Evolutionary conservation across 2,888 invertebrate genomes (phyloP).

Genomic region (Ectemnius lituratus): DNA sequence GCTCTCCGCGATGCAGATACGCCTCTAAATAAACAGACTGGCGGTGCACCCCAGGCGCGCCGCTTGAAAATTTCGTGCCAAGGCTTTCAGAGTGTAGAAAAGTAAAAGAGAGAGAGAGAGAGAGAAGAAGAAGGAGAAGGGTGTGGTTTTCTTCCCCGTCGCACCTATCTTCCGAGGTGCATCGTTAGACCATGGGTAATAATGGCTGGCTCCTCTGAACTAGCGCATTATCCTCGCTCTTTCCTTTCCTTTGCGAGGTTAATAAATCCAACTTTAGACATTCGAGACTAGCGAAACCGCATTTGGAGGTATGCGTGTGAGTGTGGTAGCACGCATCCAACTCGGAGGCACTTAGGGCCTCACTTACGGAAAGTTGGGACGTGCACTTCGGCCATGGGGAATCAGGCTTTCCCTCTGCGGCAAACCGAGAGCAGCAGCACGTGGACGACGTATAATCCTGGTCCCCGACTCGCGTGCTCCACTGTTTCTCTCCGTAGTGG

Average conservation of each 20-base stretch:
- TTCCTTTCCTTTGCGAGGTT: background rate
- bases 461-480: slow-evolving; percentile 6
- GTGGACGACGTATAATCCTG: slow-evolving; percentile 46
- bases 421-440: slow-evolving; percentile 8
- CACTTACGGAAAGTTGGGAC: slow-evolving; percentile 27
- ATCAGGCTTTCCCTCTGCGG: slow-evolving; percentile 17
- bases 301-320: too few relatives aligned
- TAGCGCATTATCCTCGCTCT: background rate
- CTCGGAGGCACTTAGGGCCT: background rate
- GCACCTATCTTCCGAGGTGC: background rate
- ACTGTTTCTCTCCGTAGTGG: slow-evolving; percentile 30
- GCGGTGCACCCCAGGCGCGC: background rate
- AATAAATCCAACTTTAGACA: slow-evolving; percentile 9
- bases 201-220: background rate
- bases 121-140: background rate
- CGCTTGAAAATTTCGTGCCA: background rate
- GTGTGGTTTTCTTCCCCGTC: background rate
- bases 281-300: background rate
- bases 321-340: too few relatives aligned
- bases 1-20: background rate
- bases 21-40: slow-evolving; percentile 5
- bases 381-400: background rate
- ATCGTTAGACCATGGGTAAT: background rate
- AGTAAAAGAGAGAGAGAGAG: background rate
- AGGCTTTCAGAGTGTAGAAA: background rate